These are phyloP conservation scores for Crocidura indochinensis DNA, from an alignment of 2,797 vertebrate species.

Conservation along the genomic window DNA sequence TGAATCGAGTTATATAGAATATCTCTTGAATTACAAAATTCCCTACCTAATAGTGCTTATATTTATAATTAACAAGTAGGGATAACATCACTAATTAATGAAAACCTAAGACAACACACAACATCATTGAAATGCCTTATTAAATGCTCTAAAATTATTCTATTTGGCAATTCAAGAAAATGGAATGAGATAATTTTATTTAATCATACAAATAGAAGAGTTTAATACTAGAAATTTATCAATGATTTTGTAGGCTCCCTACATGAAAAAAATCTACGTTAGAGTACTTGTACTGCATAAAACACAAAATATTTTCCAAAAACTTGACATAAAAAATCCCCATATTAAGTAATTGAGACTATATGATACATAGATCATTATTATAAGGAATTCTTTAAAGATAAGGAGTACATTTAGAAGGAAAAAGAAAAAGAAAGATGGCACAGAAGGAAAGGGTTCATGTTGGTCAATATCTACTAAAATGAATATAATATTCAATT, in stretches of 20 bases:
- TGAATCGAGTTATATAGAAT: neutral
- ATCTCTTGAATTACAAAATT: constrained; percentile 6
- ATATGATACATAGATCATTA: neutral
- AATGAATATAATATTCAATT: too few species aligned
- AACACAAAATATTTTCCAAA: neutral
- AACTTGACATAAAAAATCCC: neutral
- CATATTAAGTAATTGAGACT: neutral
- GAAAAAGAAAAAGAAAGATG: too few species aligned
- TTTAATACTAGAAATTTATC: neutral
- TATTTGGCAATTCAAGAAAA: neutral
- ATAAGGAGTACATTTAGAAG: rapidly evolving
- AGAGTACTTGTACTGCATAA: neutral
- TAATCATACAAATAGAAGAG: neutral
- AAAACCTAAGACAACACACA: neutral
- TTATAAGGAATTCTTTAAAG: neutral
- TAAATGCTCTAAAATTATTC: neutral
- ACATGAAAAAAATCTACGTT: neutral
- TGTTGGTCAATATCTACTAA: neutral
- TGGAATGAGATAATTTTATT: neutral
- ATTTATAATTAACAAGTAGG: neutral
- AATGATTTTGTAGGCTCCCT: neutral
- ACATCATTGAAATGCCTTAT: neutral
- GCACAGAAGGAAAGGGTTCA: neutral
- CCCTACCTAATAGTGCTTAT: neutral
- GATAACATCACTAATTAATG: neutral